Percentiles rank a stretch among this genome's conserved stretches.
Conservation (phyloP, 2,113 vertebrate genomes). For the Siphamia tubifer region DNA sequence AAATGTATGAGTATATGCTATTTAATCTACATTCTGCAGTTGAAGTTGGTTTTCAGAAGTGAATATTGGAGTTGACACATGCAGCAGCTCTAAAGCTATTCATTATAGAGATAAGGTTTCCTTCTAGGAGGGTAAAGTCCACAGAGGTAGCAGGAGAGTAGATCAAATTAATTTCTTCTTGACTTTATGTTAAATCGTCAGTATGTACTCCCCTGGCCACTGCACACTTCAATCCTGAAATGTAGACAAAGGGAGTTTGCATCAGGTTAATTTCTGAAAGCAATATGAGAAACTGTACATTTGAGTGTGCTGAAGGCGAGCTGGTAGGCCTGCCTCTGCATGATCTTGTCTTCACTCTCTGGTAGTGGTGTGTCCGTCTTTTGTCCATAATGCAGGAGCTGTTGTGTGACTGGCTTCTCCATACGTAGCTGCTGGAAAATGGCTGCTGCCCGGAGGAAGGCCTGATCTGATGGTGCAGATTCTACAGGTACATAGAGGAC, state of each 20-base stretch:
- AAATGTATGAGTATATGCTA: constrained; percentile 40
- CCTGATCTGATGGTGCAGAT: constrained; percentile 68
- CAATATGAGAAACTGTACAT: constrained; percentile 73
- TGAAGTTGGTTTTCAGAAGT: constrained; percentile 42
- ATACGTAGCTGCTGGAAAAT: constrained; percentile 82
- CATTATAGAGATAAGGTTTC: constrained; percentile 54
- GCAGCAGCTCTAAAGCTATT: constrained; percentile 45
- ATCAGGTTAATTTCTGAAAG: background rate
- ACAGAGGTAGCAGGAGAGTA: constrained; percentile 3
- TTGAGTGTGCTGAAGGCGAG: constrained; percentile 89
- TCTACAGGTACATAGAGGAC: background rate
- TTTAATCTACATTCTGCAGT: constrained; percentile 63
- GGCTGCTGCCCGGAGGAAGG: constrained; percentile 84
- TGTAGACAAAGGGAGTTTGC: background rate
- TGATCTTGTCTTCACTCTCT: constrained; percentile 65
- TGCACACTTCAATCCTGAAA: background rate
- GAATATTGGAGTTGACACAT: constrained; percentile 45
- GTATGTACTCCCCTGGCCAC: background rate
- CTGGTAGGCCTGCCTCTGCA: constrained; percentile 76
- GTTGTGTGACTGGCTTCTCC: constrained; percentile 68
- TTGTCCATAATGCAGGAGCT: constrained; percentile 74
- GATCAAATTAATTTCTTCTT: constrained; percentile 45
- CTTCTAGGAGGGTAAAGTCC: background rate
- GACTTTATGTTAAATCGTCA: constrained; percentile 31
- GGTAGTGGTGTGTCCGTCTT: constrained; percentile 22